A percentile compares a stretch with the other conserved stretches of the same genome.
Conservation (phyloP, 1,140 invertebrate genomes). For the Eupeodes corollae region DNA sequence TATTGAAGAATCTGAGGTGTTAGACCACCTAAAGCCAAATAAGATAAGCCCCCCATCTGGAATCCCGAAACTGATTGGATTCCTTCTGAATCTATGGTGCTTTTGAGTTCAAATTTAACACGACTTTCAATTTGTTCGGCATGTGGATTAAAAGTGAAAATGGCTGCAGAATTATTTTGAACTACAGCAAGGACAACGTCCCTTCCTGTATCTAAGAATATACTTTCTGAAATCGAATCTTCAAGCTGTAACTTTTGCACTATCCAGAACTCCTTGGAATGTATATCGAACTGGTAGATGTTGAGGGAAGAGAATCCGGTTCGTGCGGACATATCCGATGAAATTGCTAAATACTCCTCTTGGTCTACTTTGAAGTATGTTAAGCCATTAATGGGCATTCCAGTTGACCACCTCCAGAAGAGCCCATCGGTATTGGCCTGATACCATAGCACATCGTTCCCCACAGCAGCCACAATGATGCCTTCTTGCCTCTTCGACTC, state of each 20-base stretch:
- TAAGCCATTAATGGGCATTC: slow-evolving; percentile 8
- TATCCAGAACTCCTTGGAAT: slow-evolving; percentile 23
- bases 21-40: slow-evolving; percentile 36
- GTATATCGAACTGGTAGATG: slow-evolving; percentile 22
- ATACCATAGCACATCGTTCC: slow-evolving; percentile 19
- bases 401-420: slow-evolving; percentile 21
- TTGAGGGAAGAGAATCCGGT: slow-evolving; percentile 8
- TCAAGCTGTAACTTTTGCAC: slow-evolving; percentile 21
- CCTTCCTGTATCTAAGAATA: slow-evolving; percentile 20
- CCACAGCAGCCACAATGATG: slow-evolving; percentile 14
- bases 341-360: slow-evolving; percentile 13
- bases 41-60: slow-evolving; percentile 36
- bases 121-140: slow-evolving; percentile 1
- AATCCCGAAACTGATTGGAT: slow-evolving; percentile 24
- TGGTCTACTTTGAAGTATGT: slow-evolving; percentile 15
- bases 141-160: slow-evolving; percentile 18
- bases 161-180: slow-evolving; percentile 14
- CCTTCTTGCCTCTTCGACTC: slow-evolving; percentile 12
- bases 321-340: slow-evolving; percentile 7
- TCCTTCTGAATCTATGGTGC: slow-evolving; percentile 12
- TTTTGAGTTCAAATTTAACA: slow-evolving; percentile 13
- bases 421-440: slow-evolving; percentile 8
- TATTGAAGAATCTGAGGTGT: slow-evolving; percentile 36
- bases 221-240: slow-evolving; percentile 10
- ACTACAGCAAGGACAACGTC: slow-evolving; percentile 25